phyloP scores from a whole-genome alignment of 2,888 invertebrate species.

The Acleris cristana region DNA sequence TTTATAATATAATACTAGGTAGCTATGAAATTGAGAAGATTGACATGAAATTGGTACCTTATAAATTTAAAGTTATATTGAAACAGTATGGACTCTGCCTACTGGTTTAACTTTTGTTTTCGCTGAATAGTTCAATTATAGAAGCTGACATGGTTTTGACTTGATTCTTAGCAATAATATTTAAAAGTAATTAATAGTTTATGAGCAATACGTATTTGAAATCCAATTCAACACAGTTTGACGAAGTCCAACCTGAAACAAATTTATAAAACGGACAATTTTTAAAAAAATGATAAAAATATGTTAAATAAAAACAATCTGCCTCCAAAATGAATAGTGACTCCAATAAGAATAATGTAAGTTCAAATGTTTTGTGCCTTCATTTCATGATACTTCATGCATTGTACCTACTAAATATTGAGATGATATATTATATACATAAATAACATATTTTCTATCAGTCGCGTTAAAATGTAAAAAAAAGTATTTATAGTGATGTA shows the following conservation, averaged over 20 bases:
- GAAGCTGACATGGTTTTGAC: neutral
- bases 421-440: constrained; percentile 6
- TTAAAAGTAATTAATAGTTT: too few species aligned
- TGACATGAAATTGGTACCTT: constrained; percentile 15
- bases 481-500: constrained; percentile 22
- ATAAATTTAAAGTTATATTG: too few species aligned
- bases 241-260: neutral
- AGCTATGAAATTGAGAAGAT: constrained; percentile 27
- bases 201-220: too few species aligned
- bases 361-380: constrained; percentile 38
- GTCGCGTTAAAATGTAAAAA: constrained; percentile 19
- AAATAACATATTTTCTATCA: constrained; percentile 21
- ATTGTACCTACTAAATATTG: neutral
- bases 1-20: constrained; percentile 28
- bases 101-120: too few species aligned
- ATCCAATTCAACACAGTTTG: too few species aligned
- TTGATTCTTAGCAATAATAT: too few species aligned
- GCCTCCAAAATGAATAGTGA: constrained; percentile 19
- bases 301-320: constrained; percentile 11
- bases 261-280: neutral
- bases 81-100: too few species aligned
- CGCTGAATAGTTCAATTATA: neutral
- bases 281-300: neutral
- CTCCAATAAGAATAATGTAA: constrained; percentile 8
- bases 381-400: constrained; percentile 19